Conservation (phyloP, 2,888 invertebrate genomes). For the Meta bourneti region DNA sequence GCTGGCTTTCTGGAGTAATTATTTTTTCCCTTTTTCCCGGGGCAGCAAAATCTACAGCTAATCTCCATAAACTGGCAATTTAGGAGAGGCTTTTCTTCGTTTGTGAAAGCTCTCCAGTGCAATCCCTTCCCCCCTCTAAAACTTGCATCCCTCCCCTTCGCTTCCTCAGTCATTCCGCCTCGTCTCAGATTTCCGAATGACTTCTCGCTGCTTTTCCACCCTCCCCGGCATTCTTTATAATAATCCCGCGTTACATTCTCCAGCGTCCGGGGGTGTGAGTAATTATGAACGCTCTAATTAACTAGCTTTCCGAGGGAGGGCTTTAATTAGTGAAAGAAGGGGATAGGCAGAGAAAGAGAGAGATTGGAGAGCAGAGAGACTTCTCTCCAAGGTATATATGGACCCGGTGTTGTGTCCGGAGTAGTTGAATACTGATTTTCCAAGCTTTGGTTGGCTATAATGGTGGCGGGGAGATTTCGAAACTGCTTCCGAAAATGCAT, state of each 20-base stretch:
- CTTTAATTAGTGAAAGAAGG: constrained; percentile 70
- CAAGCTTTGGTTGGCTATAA: constrained; percentile 19
- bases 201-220: constrained; percentile 36
- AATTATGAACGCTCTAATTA: constrained; percentile 72
- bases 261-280: constrained; percentile 69
- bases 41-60: constrained; percentile 70
- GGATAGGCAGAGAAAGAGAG: constrained; percentile 63
- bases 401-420: constrained; percentile 25
- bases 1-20: constrained; percentile 44
- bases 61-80: constrained; percentile 76
- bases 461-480: constrained; percentile 15
- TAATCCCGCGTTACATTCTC: constrained; percentile 73
- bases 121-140: not conserved
- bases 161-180: constrained; percentile 1
- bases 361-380: not conserved
- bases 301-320: constrained; percentile 68
- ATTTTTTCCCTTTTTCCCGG: constrained; percentile 64
- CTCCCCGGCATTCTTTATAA: constrained; percentile 71
- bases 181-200: constrained; percentile 72
- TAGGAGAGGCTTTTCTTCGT: constrained; percentile 70
- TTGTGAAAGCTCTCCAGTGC: constrained; percentile 62
- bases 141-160: not conserved
- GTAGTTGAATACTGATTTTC: constrained; percentile 69
- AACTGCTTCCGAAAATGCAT: not conserved
- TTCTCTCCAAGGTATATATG: constrained; percentile 15